Percentiles rank a stretch among this genome's conserved stretches.
Evolutionary conservation across 1,140 invertebrate genomes (phyloP).

Genomic region (Orchestia grillus): DNA sequence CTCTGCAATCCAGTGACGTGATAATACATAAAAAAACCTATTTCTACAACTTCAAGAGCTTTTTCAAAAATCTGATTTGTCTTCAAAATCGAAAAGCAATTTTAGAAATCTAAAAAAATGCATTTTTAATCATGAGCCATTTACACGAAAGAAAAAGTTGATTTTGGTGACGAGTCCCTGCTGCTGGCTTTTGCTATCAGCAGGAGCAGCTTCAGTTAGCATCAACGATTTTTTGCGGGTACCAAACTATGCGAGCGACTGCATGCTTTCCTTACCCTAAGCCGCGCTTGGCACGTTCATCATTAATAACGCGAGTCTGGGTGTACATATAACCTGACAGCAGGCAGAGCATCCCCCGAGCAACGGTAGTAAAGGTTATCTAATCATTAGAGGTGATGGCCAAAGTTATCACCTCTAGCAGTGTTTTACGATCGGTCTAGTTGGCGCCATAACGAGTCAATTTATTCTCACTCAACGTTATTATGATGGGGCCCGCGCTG

Average conservation of each 20-base stretch:
- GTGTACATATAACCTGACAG: slow-evolving; percentile 21
- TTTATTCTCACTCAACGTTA: slow-evolving; percentile 54
- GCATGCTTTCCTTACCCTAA: neutral
- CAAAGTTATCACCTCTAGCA: slow-evolving; percentile 52
- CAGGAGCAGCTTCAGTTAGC: too few species aligned
- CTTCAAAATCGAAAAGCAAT: neutral
- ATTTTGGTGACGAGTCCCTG: neutral
- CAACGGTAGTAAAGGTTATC: slow-evolving; percentile 49
- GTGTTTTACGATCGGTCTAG: slow-evolving; percentile 54
- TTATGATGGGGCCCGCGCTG: neutral
- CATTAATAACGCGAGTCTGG: neutral
- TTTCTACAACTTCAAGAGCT: neutral
- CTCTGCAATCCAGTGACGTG: too few species aligned
- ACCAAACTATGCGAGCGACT: neutral
- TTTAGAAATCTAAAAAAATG: neutral
- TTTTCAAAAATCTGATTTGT: neutral
- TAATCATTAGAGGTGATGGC: slow-evolving; percentile 55
- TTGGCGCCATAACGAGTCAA: slow-evolving; percentile 49
- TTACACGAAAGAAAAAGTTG: too few species aligned
- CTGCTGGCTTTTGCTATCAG: neutral
- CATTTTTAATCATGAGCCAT: neutral
- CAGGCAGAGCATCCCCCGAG: slow-evolving; percentile 29
- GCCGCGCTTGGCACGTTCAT: neutral
- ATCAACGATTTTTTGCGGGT: neutral
- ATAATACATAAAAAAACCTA: neutral